Base-by-base conservation (phyloP, 2,888 invertebrate species). In the Seira ritae region DNA sequence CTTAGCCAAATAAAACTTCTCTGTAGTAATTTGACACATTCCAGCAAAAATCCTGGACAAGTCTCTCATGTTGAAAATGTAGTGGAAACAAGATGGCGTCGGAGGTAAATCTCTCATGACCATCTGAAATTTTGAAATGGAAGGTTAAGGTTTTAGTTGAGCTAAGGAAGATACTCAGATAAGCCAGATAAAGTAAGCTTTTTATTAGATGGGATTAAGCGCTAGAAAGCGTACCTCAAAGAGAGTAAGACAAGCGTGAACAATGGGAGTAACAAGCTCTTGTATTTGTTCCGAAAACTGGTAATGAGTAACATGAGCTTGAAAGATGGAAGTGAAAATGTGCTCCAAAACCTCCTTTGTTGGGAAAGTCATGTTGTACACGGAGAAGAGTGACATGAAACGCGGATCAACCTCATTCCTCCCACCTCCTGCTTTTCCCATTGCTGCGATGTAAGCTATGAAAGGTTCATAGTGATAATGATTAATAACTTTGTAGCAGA, bases 1-100 rank as follows among this genome's bases (percentile, higher is more conserved):
- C 17, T 94, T 93, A 20, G 92, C 91, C 76, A 93, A 93, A 72
- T 93, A 92, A 91, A 95, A 96, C 89, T 93, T 93, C 85, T 92
- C 93, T 0, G 96, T 94, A 60, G 94, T 93, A 10, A 95, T 96
- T 84, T 95, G 93, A 77, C 95, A 94, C 90, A 98, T 90, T 0
- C 98, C 97, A 15, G 95, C 95, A 88, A 94, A 94, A 84, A 98
- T 94, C 79, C 97, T 93, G 0, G 97, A 97, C 88, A 98, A 91
- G 92, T 98, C 98, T 67, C 97, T 93, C 91, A 98, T 93, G 91
- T 97, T 97, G 92, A 97, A 98, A 88, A 97, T 96, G 91, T 98
- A 98, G 92, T 98, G 97, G 91, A 98, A 98, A 91, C 96, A 97
- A 3, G 95, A 95, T 0, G 98, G 98, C 0, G 97, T 98, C 0